Evolutionary conservation across 2,888 invertebrate genomes (phyloP).

Genomic region (Adineta ricciae): DNA sequence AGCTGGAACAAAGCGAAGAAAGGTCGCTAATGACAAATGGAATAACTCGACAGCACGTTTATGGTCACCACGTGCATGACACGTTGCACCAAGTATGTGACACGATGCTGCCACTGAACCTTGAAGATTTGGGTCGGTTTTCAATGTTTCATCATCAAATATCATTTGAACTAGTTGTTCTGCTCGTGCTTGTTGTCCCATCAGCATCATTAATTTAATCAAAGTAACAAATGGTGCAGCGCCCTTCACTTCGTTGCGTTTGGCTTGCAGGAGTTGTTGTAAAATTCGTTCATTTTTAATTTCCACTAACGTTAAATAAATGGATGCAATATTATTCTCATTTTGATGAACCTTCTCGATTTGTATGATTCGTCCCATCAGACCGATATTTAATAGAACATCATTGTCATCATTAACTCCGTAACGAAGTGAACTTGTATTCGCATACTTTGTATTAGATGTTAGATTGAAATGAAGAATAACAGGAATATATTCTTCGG

Average conservation of each 20-base stretch:
- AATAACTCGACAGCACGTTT: not conserved
- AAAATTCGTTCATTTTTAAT: not conserved
- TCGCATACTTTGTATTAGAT: not conserved
- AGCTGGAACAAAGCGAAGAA: not conserved
- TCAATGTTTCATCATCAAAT: not conserved
- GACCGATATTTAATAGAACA: not conserved
- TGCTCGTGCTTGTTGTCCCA: not conserved
- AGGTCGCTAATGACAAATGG: not conserved
- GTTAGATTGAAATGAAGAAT: not conserved
- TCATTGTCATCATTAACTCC: not conserved
- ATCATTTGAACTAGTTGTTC: constrained; percentile 5
- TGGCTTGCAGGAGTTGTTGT: not conserved
- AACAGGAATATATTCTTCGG: not conserved
- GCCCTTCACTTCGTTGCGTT: not conserved
- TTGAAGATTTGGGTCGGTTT: not conserved
- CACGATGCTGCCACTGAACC: not conserved
- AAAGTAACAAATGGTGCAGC: not conserved
- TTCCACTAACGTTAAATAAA: not conserved
- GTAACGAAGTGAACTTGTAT: not conserved
- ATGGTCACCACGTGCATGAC: not conserved
- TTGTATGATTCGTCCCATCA: not conserved
- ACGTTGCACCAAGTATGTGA: not conserved
- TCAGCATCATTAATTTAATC: not conserved
- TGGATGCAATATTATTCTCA: not conserved
- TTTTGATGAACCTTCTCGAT: not conserved